Base-by-base conservation (phyloP, 1,140 invertebrate genomes). In the Formica selysi region DNA sequence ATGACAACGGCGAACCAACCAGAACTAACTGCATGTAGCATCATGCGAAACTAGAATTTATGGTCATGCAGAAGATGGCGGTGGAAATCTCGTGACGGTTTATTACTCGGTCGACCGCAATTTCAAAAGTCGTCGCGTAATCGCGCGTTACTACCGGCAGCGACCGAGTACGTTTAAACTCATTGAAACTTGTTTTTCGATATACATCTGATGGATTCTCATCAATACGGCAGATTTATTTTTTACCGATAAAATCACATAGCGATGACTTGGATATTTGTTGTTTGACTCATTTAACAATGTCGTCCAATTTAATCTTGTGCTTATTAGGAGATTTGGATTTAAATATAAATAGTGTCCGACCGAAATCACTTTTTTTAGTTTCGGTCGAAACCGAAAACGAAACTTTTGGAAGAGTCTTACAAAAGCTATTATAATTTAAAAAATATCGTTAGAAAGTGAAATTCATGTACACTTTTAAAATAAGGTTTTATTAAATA, bases 231-330 rank as follows among this genome's bases (percentile, higher is more conserved):
- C 10, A 5, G 26, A 48, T 19, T 16, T 54, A 16, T 32, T 71
- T 71, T 71, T 71, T 44, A 19, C 0, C 8, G 68, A 71, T 71
- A 71, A 71, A 44, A 71, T 71, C 16, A 32, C 44, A 32, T 19
- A 26, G 29, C 3, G 3, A 10, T 44, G 13, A 26, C 19, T 26
- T 5, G 10, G 10, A n/a, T 71, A 51, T 48, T 51, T 22, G 5
- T 5, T 5, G 11, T 11, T 57, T 7, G 32, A n/a, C 8, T 41
- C 11, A 41, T 41, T 4, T 68, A n/a, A 29, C 29, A 48, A 4
- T 7, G n/a, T 13, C n/a, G 6, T 2, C 16, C 16, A 29, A 71
- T 1, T 6, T 2, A 29, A 62, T 62, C 19, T 54, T 54, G 13
- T 6, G 13, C 5, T 54, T 11, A 10, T 7, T 44, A 44, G 10